These are phyloP conservation scores for Xanthostigma xanthostigma DNA, from an alignment of 2,888 invertebrate species.

Conservation along the genomic window DNA sequence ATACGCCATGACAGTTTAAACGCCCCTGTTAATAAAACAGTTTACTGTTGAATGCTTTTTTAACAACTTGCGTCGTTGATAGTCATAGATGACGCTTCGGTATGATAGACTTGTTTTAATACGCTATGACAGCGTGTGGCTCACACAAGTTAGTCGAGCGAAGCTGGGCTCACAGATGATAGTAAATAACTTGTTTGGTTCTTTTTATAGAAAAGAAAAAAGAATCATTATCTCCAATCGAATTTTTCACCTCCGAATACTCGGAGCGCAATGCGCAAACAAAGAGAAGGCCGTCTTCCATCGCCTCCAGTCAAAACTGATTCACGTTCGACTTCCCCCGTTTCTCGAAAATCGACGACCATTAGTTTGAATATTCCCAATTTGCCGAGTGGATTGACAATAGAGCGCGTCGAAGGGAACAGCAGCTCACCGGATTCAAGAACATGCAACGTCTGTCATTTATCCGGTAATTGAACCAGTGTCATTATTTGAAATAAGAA, in stretches of 20 bases:
- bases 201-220: slow-evolving; percentile 31
- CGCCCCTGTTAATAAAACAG: too few species aligned
- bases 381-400: slow-evolving; percentile 35
- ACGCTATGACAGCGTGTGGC: too few species aligned
- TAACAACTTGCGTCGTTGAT: too few species aligned
- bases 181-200: slow-evolving; percentile 3
- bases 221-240: slow-evolving; percentile 30
- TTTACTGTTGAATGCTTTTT: too few species aligned
- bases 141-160: too few species aligned
- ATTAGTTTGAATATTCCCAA: slow-evolving; percentile 29
- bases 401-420: slow-evolving; percentile 30
- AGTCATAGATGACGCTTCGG: too few species aligned
- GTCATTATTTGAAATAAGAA: background rate
- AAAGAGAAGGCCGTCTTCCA: slow-evolving; percentile 19
- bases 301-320: slow-evolving; percentile 14
- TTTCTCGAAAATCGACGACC: slow-evolving; percentile 16
- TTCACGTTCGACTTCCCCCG: slow-evolving; percentile 15
- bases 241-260: slow-evolving; percentile 33
- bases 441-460: slow-evolving; percentile 31
- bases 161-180: too few species aligned
- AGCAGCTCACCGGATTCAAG: slow-evolving; percentile 22
- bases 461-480: slow-evolving; percentile 26
- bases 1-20: too few species aligned
- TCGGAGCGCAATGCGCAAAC: slow-evolving; percentile 27
- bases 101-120: too few species aligned